Evolutionary conservation across 2,113 vertebrate species (phyloP).

Genomic region (Albula glossodonta): DNA sequence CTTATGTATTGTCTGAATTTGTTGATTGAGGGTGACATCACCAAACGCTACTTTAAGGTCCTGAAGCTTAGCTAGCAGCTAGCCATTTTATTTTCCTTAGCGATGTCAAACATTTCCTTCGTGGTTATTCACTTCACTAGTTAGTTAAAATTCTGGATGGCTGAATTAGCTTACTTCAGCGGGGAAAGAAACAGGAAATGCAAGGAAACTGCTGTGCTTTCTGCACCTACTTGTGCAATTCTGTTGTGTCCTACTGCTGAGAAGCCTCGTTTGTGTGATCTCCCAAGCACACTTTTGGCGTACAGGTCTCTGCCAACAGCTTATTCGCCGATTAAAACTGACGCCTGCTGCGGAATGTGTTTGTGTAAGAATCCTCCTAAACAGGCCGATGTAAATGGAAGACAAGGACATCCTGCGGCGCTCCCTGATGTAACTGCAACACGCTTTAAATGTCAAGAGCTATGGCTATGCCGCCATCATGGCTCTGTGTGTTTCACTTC

Average conservation of each 20-base stretch:
- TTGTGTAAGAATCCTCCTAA: not conserved
- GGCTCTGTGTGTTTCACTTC: too few relatives aligned
- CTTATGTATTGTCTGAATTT: too few relatives aligned
- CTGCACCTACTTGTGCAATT: constrained; percentile 12
- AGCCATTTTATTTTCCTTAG: not conserved
- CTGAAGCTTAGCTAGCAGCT: too few relatives aligned
- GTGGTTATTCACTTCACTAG: not conserved
- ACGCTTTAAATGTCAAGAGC: too few relatives aligned
- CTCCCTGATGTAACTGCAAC: too few relatives aligned
- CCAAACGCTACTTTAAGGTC: not conserved
- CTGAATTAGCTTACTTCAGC: not conserved
- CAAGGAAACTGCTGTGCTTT: not conserved
- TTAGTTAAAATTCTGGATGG: too few relatives aligned
- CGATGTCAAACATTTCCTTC: not conserved
- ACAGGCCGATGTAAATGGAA: not conserved
- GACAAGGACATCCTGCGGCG: not conserved
- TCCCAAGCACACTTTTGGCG: not conserved
- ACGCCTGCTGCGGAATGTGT: not conserved
- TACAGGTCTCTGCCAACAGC: not conserved
- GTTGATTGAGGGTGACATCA: too few relatives aligned
- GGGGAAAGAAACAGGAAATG: not conserved
- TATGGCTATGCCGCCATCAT: too few relatives aligned
- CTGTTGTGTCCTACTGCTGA: not conserved
- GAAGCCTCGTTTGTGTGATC: not conserved
- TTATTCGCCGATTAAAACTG: not conserved